Conservation (phyloP, 2,888 invertebrate species). For the Nomada lathburiana region DNA sequence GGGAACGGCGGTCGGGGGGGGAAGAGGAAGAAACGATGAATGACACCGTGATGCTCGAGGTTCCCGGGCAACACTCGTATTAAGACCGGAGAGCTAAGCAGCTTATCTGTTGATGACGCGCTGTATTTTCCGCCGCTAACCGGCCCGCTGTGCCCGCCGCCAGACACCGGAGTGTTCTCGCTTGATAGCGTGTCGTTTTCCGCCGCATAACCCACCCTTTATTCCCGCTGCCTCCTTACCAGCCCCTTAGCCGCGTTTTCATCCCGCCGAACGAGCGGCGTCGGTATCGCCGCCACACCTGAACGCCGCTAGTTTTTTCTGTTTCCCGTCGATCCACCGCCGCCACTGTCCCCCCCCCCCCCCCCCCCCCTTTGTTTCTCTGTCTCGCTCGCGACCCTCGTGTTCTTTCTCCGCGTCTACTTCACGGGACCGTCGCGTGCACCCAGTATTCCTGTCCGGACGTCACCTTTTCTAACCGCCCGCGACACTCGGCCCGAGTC, state of each 20-base stretch:
- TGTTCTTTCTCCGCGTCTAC: too few species aligned
- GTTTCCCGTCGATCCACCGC: neutral
- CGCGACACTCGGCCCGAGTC: neutral
- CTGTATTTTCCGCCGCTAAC: constrained; percentile 79
- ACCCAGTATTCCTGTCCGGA: constrained; percentile 2
- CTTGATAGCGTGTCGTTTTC: constrained; percentile 80
- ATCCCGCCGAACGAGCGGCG: constrained; percentile 28
- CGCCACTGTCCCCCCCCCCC: too few species aligned
- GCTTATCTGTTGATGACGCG: constrained; percentile 82
- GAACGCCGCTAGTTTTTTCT: constrained; percentile 30
- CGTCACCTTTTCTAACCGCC: neutral
- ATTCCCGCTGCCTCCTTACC: constrained; percentile 57
- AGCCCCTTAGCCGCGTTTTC: constrained; percentile 28
- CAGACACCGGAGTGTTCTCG: constrained; percentile 76
- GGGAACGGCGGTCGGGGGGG: neutral
- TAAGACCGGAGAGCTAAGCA: constrained; percentile 78
- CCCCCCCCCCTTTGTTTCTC: too few species aligned
- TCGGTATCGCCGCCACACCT: constrained; percentile 34
- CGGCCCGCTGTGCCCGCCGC: constrained; percentile 40
- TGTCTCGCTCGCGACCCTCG: neutral
- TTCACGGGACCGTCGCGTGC: neutral
- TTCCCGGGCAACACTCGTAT: constrained; percentile 72
- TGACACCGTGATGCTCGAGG: constrained; percentile 34
- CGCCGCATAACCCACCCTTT: constrained; percentile 67
- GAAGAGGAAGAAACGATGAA: neutral